These are phyloP conservation scores for Ispidina picta DNA, from an alignment of 2,797 vertebrate genomes.

Conservation along the genomic window DNA sequence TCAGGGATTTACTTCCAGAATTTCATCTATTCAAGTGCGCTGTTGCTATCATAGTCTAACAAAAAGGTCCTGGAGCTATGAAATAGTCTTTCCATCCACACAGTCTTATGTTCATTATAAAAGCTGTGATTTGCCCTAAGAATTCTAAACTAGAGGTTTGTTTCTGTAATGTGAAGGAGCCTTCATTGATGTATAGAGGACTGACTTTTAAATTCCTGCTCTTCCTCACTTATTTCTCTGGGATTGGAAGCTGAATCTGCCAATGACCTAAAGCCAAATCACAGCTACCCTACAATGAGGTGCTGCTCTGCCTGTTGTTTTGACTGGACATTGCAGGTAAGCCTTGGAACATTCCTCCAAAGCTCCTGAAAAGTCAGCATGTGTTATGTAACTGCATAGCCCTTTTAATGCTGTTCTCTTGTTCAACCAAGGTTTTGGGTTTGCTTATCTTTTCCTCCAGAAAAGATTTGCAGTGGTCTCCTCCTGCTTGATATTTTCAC, in stretches of 20 bases:
- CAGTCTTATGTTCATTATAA: background rate
- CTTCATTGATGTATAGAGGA: background rate
- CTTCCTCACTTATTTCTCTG: background rate
- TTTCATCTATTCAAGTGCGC: background rate
- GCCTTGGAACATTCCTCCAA: background rate
- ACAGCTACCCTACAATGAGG: rapidly evolving
- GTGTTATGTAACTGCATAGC: background rate
- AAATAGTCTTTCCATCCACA: background rate
- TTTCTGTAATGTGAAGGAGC: background rate
- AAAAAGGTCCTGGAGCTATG: background rate
- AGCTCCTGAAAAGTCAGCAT: background rate
- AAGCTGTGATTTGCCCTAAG: background rate
- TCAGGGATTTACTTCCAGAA: background rate
- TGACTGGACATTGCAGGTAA: background rate
- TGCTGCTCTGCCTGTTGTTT: background rate
- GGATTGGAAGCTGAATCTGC: background rate
- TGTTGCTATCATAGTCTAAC: background rate
- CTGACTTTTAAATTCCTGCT: background rate
- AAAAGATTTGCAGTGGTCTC: background rate
- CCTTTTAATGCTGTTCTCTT: background rate
- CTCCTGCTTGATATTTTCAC: background rate
- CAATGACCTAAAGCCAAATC: background rate
- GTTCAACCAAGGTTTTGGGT: background rate
- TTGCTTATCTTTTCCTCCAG: background rate
- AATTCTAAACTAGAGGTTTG: background rate